Conservation (phyloP, 2,797 vertebrate species). For the Decapterus maruadsi region DNA sequence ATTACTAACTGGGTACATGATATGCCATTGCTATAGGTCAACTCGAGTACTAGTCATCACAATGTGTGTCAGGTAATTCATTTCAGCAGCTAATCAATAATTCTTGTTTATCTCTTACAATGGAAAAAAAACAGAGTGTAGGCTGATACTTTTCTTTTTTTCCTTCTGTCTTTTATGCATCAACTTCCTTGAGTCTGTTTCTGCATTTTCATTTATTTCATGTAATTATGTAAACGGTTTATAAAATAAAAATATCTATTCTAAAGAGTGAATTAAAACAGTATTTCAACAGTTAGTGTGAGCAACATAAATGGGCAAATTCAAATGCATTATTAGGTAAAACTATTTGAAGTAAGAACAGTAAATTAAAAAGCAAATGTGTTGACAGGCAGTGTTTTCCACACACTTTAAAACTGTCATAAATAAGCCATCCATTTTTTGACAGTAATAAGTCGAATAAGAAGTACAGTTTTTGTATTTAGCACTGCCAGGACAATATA, state of each 20-base stretch:
- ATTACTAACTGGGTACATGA: slow-evolving; percentile 42
- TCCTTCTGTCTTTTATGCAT: neutral
- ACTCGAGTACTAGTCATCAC: slow-evolving; percentile 41
- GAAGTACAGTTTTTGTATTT: neutral
- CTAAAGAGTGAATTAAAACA: neutral
- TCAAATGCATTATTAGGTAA: neutral
- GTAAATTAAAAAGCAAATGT: neutral
- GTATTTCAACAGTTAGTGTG: neutral
- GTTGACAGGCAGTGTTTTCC: neutral
- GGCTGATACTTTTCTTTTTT: neutral
- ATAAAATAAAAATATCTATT: neutral
- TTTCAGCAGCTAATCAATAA: slow-evolving; percentile 68
- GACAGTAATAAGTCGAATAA: neutral
- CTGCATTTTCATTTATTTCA: neutral
- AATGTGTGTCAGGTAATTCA: slow-evolving; percentile 57
- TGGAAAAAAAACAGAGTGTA: slow-evolving; percentile 6
- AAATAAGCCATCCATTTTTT: neutral
- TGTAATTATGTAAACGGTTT: neutral
- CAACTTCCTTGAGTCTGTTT: neutral
- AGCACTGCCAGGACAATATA: too few species aligned
- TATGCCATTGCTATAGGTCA: slow-evolving; percentile 55
- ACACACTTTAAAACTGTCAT: neutral
- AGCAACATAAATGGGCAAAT: neutral
- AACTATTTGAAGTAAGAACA: neutral
- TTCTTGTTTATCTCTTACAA: slow-evolving; percentile 34